Base-by-base conservation (phyloP, 92 coral and sea anemone genomes). In the Nematostella vectensis region DNA sequence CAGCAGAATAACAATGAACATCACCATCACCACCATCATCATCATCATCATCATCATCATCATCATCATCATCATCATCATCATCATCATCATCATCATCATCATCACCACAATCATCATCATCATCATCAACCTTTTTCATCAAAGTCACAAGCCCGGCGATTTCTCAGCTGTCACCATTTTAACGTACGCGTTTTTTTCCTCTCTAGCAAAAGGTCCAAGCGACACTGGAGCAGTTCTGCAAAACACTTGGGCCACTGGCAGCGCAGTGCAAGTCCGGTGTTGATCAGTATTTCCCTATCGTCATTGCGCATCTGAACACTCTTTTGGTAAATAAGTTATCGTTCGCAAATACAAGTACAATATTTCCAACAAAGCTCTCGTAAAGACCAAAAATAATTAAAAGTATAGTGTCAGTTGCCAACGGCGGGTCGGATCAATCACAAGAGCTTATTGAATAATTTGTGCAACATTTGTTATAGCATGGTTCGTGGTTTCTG, bases 31-130 rank as follows among this genome's bases (percentile, higher is more conserved):
- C 50, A 45, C 2, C 50, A 45, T 45, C 3, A 3, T 45, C 50
- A 3, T 45, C 50, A 45, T 13, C 50, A 45, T 45, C 15, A 45
- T 45, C 12, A 45, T 3, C 2, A 45, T 3, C 50, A 3, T 17
- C 50, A 45, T 45, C 50, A 12, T 13, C 50, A 38, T n/a, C 11
- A 25, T 45, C 50, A 45, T 45, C 50, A 45, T 13, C 50, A 45
- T 45, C 12, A 45, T 45, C 50, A 45, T 45, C 50, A 45, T 3
- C 50, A 2, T 45, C 50, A 45, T 45, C 50, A n/a, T n/a, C n/a
- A n/a, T n/a, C n/a, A n/a, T n/a, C n/a, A n/a, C n/a, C n/a, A n/a
- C n/a, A n/a, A n/a, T 17, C 22, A 3, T 3, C 12, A 45, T 25
- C 22, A 3, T 12, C 22, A 3, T 45, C 50, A 13, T 45, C 50